Evolutionary conservation across 1,140 invertebrate genomes (phyloP), one percentile per base, ranked within the genome.

Genomic region (Drosophila lacertosa): DNA sequence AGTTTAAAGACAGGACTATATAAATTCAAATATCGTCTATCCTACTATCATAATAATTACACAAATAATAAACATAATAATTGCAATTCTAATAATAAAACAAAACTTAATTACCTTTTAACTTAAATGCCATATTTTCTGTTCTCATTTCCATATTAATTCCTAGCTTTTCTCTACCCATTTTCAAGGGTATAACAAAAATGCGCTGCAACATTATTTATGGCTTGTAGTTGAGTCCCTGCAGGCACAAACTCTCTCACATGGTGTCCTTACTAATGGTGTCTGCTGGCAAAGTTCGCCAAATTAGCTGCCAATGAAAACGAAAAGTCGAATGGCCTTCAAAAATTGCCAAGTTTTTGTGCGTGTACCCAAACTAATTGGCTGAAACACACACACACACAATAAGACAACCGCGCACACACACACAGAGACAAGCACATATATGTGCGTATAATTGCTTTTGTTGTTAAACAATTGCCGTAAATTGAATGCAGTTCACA

Each of bases 401-500:
- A 42, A n/a, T 10, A 9, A 2, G 26, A 33, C 32, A 13, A 5
- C 18, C 22, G 16, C 10, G 39, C 2, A 18, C 15, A 33, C 26
- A 39, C 42, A 6, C 7, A 16, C 0, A 5, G 4, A 40, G n/a
- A 13, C 13, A 9, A 11, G 16, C 29, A 20, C 22, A 51, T 35
- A 53, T 45, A 37, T 59, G 62, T 45, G 20, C 54, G 26, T 50
- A 54, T 77, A 81, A 83, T 86, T 86, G 66, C 37, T 57, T 32
- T 65, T 63, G 55, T 68, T 80, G 60, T 69, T 69, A 54, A 50
- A 80, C 68, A 80, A 51, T 59, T 74, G 42, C 4, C 10, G 18
- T 66, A 73, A 84, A 84, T 79, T 76, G 63, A 68, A 69, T 62
- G 63, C 74, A 65, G 37, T 67, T 64, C 54, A 18, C 33, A 50